phyloP scores from a whole-genome alignment of 2,888 invertebrate genomes.

The Coremacera marginata region DNA sequence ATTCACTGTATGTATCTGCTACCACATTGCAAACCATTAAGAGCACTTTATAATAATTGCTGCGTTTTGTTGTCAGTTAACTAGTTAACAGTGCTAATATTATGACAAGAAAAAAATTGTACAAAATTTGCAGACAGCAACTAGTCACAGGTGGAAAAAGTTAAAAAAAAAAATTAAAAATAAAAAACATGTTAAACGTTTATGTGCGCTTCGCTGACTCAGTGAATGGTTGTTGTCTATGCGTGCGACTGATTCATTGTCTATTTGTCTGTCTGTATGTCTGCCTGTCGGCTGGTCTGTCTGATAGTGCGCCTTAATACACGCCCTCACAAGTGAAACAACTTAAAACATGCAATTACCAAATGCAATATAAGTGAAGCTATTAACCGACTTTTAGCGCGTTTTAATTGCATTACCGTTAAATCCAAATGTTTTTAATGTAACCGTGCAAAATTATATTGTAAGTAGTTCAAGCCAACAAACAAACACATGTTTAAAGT shows the following conservation, averaged over 20 bases:
- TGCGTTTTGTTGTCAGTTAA: too few relatives aligned
- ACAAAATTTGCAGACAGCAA: not conserved
- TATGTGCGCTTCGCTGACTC: not conserved
- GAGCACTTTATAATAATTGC: too few relatives aligned
- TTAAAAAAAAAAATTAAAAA: not conserved
- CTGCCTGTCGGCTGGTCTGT: not conserved
- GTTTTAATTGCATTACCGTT: slow-evolving; percentile 23
- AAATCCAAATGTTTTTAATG: not conserved
- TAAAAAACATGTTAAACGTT: not conserved
- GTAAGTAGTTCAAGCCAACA: not conserved
- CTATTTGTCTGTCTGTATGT: not conserved
- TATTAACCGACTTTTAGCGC: slow-evolving; percentile 26
- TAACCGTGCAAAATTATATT: not conserved
- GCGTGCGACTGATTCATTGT: not conserved
- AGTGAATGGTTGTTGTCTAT: not conserved
- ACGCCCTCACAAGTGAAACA: not conserved
- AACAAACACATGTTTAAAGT: not conserved
- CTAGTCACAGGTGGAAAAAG: not conserved
- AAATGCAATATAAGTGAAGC: not conserved
- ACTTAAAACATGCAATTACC: slow-evolving; percentile 2
- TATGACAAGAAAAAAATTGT: too few relatives aligned
- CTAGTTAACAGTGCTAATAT: too few relatives aligned
- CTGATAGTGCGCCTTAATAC: not conserved
- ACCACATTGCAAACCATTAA: too few relatives aligned
- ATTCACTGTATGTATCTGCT: too few relatives aligned